Percentiles rank a stretch among this genome's conserved stretches.
phyloP scores from a whole-genome alignment of 2,888 invertebrate genomes.

The Hybos culiciformis region DNA sequence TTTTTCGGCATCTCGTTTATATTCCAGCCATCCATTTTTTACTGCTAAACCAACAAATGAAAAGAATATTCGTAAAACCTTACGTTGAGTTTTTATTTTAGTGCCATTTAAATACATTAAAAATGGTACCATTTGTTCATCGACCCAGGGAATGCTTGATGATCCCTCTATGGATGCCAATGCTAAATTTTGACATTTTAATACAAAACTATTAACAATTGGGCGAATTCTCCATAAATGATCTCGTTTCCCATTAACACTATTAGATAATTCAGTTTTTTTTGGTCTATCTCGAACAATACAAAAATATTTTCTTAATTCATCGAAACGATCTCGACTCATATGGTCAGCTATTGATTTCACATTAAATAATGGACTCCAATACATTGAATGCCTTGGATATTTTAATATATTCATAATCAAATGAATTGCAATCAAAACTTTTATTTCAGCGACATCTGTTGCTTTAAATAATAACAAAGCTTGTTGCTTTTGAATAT shows the following conservation, averaged over 20 bases:
- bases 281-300: neutral
- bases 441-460: neutral
- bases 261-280: neutral
- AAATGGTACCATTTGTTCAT: conserved; percentile 1
- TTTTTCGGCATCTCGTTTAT: neutral
- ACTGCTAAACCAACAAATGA: conserved; percentile 1
- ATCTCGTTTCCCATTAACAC: neutral
- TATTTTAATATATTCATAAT: conserved; percentile 1
- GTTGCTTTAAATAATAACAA: no score
- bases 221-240: neutral
- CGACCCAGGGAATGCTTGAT: neutral
- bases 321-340: neutral
- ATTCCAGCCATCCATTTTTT: conserved; percentile 2
- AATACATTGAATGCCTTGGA: neutral
- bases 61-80: neutral
- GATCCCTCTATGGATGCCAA: no score
- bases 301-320: neutral
- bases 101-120: neutral
- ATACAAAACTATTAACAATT: neutral
- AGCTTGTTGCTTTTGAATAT: no score
- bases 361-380: neutral
- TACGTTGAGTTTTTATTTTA: neutral
- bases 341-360: neutral
- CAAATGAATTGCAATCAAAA: neutral
- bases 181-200: conserved; percentile 1